Evolutionary conservation across 2,888 invertebrate species (phyloP).

Genomic region (Acrobasis repandana): DNA sequence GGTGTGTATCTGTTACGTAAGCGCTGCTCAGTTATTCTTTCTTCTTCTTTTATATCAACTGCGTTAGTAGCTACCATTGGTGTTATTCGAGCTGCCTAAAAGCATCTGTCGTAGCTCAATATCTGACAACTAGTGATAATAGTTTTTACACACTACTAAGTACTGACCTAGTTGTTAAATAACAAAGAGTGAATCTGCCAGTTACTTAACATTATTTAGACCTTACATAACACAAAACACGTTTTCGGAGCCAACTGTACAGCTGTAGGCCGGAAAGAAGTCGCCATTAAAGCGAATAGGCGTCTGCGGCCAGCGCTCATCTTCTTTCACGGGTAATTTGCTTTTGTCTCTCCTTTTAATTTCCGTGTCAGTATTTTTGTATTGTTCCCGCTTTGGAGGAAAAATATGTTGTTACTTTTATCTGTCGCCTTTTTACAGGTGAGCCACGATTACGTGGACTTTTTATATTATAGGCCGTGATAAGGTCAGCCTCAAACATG

Average conservation of each 20-base stretch:
- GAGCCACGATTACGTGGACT: slow-evolving; percentile 5
- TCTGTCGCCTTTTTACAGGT: slow-evolving; percentile 40
- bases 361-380: slow-evolving; percentile 64
- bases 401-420: slow-evolving; percentile 55
- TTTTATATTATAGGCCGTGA: not conserved
- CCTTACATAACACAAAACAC: not conserved
- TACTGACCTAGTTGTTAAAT: too few relatives aligned
- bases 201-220: too few relatives aligned
- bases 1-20: too few relatives aligned
- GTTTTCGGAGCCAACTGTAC: slow-evolving; percentile 2
- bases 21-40: too few relatives aligned
- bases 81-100: too few relatives aligned
- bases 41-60: too few relatives aligned
- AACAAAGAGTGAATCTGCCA: too few relatives aligned
- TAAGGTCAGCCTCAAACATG: not conserved
- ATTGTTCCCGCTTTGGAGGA: slow-evolving; percentile 55
- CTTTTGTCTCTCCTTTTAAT: slow-evolving; percentile 73
- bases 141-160: too few relatives aligned
- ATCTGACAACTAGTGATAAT: too few relatives aligned
- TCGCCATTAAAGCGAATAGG: slow-evolving; percentile 60
- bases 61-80: too few relatives aligned
- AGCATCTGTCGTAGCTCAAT: too few relatives aligned
- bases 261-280: slow-evolving; percentile 43
- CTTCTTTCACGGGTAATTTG: slow-evolving; percentile 65
- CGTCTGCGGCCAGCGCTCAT: slow-evolving; percentile 48